Conservation (phyloP, 1,140 invertebrate species). For the Lepidurus couesii region DNA sequence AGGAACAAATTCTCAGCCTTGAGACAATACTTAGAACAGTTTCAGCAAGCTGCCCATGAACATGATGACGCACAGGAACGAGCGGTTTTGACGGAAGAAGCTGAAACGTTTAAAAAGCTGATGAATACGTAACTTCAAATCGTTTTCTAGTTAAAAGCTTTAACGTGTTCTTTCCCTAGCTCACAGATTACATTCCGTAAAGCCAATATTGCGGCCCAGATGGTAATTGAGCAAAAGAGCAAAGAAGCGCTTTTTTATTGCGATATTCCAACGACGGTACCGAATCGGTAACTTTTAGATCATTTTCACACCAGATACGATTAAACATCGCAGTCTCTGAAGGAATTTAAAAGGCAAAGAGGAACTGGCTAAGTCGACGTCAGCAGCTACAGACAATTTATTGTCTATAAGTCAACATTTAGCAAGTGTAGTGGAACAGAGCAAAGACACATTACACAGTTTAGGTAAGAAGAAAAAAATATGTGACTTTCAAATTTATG, state of each 20-base stretch:
- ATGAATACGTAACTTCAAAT: background rate
- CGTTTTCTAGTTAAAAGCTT: background rate
- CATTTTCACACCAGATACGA: background rate
- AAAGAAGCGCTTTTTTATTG: conserved; percentile 32
- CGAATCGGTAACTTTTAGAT: background rate
- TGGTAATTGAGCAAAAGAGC: conserved; percentile 25
- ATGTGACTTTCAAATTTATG: background rate
- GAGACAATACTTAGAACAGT: background rate
- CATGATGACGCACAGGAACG: background rate
- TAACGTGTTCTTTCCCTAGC: background rate
- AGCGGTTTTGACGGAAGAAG: background rate
- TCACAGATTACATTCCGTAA: conserved; percentile 24
- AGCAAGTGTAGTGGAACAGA: conserved; percentile 47
- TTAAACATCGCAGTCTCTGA: background rate
- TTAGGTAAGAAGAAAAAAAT: conserved; percentile 42
- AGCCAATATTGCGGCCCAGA: conserved; percentile 31
- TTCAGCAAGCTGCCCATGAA: background rate
- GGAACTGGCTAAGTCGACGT: conserved; percentile 32
- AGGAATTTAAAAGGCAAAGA: conserved; percentile 30
- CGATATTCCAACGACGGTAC: conserved; percentile 16
- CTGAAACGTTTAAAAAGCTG: background rate
- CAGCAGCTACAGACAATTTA: conserved; percentile 45
- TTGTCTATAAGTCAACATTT: conserved; percentile 46
- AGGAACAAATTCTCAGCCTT: background rate
- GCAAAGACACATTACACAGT: conserved; percentile 46